Evolutionary conservation across 2,888 invertebrate genomes (phyloP).

Genomic region (Dynastes hyllus): DNA sequence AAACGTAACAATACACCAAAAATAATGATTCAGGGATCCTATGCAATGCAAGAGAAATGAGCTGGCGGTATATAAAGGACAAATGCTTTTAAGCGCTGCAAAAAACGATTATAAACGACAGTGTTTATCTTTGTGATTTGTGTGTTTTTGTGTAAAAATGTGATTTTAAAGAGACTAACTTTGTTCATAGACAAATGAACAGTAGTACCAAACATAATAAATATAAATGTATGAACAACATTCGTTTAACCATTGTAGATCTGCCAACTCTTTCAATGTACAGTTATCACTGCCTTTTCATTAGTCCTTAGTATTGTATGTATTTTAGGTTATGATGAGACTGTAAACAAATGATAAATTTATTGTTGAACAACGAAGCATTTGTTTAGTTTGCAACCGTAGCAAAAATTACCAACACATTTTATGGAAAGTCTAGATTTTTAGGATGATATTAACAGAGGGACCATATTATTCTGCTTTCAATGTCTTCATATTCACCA

Average conservation of each 20-base stretch:
- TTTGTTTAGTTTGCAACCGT: slow-evolving; percentile 39
- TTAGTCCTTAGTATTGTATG: slow-evolving; percentile 58
- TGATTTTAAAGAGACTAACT: slow-evolving; percentile 59
- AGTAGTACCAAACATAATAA: slow-evolving; percentile 25
- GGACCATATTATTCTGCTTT: slow-evolving; percentile 42
- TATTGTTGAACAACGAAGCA: slow-evolving; percentile 40
- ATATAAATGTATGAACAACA: slow-evolving; percentile 46
- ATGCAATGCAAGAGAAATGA: slow-evolving; percentile 61
- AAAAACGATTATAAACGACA: slow-evolving; percentile 48
- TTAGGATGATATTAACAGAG: slow-evolving; percentile 26
- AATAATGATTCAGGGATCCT: slow-evolving; percentile 70
- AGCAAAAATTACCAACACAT: not conserved
- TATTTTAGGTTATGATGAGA: slow-evolving; percentile 57
- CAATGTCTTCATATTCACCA: not conserved
- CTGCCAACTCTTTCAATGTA: slow-evolving; percentile 58
- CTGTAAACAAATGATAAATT: slow-evolving; percentile 52
- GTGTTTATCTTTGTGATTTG: slow-evolving; percentile 58
- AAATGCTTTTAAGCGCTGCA: slow-evolving; percentile 50
- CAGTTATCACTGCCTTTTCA: slow-evolving; percentile 60
- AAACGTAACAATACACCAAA: slow-evolving; percentile 67
- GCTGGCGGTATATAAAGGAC: slow-evolving; percentile 42
- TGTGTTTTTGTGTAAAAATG: slow-evolving; percentile 65
- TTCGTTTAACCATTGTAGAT: slow-evolving; percentile 58
- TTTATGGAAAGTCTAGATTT: not conserved
- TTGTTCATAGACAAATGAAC: slow-evolving; percentile 25